Conservation (phyloP, 2,113 vertebrate species). For the Cheilinus undulatus region DNA sequence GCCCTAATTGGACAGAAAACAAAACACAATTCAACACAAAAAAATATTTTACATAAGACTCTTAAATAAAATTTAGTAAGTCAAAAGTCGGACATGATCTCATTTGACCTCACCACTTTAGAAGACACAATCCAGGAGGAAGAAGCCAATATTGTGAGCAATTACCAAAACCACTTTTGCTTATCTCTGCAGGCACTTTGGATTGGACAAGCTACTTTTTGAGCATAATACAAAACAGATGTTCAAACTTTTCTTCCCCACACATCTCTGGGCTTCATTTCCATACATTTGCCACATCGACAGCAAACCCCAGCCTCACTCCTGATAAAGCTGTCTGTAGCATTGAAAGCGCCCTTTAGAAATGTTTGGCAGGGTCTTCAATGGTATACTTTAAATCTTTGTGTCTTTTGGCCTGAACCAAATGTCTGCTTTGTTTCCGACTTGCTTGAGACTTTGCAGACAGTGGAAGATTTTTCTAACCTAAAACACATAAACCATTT, state of each 20-base stretch:
- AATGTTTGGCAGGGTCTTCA: slow-evolving; percentile 44
- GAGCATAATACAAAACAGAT: slow-evolving; percentile 73
- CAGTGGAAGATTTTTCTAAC: slow-evolving; percentile 53
- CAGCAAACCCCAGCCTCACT: slow-evolving; percentile 14
- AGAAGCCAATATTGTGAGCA: slow-evolving; percentile 52
- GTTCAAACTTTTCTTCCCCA: slow-evolving; percentile 50
- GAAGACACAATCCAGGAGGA: slow-evolving; percentile 46
- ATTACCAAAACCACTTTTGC: slow-evolving; percentile 64
- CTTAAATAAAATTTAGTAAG: slow-evolving; percentile 17
- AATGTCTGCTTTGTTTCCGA: slow-evolving; percentile 64
- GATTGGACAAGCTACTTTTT: slow-evolving; percentile 47
- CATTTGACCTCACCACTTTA: slow-evolving; percentile 39
- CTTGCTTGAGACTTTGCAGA: slow-evolving; percentile 54
- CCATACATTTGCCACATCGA: slow-evolving; percentile 54
- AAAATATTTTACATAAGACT: slow-evolving; percentile 17
- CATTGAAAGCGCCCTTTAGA: slow-evolving; percentile 54
- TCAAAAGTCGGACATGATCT: slow-evolving; percentile 37
- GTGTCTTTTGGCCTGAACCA: slow-evolving; percentile 63
- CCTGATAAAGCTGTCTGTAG: slow-evolving; percentile 39
- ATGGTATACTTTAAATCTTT: slow-evolving; percentile 64
- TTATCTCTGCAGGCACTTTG: slow-evolving; percentile 72
- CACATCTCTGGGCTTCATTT: slow-evolving; percentile 56
- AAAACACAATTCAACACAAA: slow-evolving; percentile 33
- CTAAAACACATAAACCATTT: slow-evolving; percentile 36
- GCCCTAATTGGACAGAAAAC: slow-evolving; percentile 31